Evolutionary conservation across 2,113 vertebrate genomes (phyloP), one percentile per base, ranked within the genome.

Genomic region (Forbesichthys papilliferus): DNA sequence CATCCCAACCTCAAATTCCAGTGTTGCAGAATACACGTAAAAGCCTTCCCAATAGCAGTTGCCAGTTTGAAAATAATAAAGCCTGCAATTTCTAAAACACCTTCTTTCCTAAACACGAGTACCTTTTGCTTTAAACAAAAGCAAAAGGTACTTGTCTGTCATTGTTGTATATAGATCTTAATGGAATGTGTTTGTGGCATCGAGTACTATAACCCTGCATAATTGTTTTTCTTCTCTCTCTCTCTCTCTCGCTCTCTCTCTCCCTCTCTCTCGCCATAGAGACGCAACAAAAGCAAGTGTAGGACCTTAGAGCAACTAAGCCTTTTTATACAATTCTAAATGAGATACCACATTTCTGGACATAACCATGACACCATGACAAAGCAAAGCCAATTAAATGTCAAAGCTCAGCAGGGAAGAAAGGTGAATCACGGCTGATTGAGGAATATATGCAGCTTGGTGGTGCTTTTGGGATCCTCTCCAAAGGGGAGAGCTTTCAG

Each of bases 51-150:
- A 6, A 48, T 55, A 75, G 71, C 48, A 73, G 55, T 14, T 51
- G 64, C 20, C 46, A 64, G 66, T 73, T 73, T 78, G 66, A 73
- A 54, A 65, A 63, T n/a, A 18, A 52, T 68, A n/a, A 73, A 73
- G 16, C 6, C 52, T 48, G 27, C 27, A 27, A 27, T 2, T 63
- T 14, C 48, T 51, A 48, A 63, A 63, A 56, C 61, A 66, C 3
- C 36, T 46, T 61, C 64, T 66, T 52, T 56, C 70, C 36, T 46
- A 59, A 72, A 56, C 8, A 56, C 18, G 27, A 16, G 16, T 9
- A 14, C 4, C 49, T 4, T 27, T 71, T 59, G 61, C 72, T 34
- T 36, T 18, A n/a, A 59, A 52, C 47, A 11, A 54, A 65, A 65
- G 48, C 14, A 11, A 54, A 65, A 42, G 48, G n/a, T 9, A n/a